Evolutionary conservation across 2,113 vertebrate species (phyloP), one percentile per base, ranked within the genome.

Genomic region (Propithecus coquereli): DNA sequence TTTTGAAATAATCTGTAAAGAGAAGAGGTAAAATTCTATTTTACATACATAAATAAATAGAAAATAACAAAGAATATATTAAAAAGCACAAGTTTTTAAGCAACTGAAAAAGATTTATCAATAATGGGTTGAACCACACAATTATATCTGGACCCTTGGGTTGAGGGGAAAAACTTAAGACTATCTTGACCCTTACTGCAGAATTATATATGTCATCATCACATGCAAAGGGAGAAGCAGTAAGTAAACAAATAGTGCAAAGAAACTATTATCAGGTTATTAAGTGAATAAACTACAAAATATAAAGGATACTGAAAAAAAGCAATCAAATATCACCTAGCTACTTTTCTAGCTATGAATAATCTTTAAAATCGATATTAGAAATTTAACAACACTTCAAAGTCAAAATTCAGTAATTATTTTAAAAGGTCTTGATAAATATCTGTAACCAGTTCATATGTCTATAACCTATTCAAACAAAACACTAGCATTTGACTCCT

Each of bases 401-500:
- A 91, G 30, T 68, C 22, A 63, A 77, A 86, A 96, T 82, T 81
- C 43, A 88, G 27, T 47, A 87, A 73, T 45, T 74, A 80, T 83
- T 92, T 81, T 92, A 50, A 50, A 91, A 40, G 71, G 32, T 43
- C 45, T 80, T 77, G 17, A 92, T 76, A 87, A 88, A 63, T 66
- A 87, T 63, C 52, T 70, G 63, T 17, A 94, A 86, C 16, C n/a
- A 92, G 90, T 77, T 87, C 12, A 66, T 6, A 82, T 47, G 12
- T 85, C n/a, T 94, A 95, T 79, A 96, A 87, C 25, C 22, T 88
- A 91, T 3, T 90, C 52, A 59, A 96, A 94, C 50, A 86, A 94
- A 95, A 82, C 10, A 76, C 6, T 61, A 79, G 11, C 30, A 94
- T 90, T 68, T 95, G 18, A 97, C 73, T 97, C 61, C 34, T 87